Evolutionary conservation across 2,888 invertebrate genomes (phyloP), one percentile per base, ranked within the genome.

Genomic region (Acheta domesticus): DNA sequence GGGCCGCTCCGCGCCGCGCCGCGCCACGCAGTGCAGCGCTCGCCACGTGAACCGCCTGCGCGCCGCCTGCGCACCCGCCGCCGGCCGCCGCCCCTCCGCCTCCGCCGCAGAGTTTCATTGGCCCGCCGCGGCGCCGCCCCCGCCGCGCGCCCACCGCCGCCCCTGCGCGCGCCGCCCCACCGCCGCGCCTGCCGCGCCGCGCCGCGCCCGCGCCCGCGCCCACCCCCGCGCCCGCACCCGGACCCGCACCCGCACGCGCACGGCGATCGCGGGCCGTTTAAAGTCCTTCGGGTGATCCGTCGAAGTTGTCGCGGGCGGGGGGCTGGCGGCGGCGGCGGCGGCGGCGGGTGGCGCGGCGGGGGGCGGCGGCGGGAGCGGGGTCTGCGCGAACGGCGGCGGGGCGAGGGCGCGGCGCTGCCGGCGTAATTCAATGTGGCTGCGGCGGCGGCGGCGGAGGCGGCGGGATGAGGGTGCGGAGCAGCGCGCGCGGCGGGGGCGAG

Each of bases 211-310:
- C 48, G 4, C 36, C 49, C 14, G 36, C 23, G n/a, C n/a, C 76
- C 48, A 48, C 48, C 76, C 20, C 76, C 49, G n/a, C 76, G 48
- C 49, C 23, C 76, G 20, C 48, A 2, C 36, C 76, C 14, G 36
- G 36, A 23, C 49, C 75, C 19, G 76, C 79, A 50, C 79, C 75
- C 62, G 62, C 23, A 73, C 75, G 50, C 49, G 75, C 48, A 50
- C 74, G 74, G 75, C 78, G 78, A 75, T 62, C 62, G 79, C 79
- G 79, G 75, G 76, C 79, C 80, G 80, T 80, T 80, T 80, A 80
- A 80, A 80, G 78, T 78, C 78, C 80, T 80, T 76, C 76, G 80
- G 80, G 80, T 80, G 80, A 80, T 80, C 78, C 75, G 78, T 77
- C 48, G 79, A 79, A 79, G 79, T 79, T 79, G 79, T 79, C 76